Base-by-base conservation (phyloP, 64 coral and sea anemone species). In the Porites australiensis region DNA sequence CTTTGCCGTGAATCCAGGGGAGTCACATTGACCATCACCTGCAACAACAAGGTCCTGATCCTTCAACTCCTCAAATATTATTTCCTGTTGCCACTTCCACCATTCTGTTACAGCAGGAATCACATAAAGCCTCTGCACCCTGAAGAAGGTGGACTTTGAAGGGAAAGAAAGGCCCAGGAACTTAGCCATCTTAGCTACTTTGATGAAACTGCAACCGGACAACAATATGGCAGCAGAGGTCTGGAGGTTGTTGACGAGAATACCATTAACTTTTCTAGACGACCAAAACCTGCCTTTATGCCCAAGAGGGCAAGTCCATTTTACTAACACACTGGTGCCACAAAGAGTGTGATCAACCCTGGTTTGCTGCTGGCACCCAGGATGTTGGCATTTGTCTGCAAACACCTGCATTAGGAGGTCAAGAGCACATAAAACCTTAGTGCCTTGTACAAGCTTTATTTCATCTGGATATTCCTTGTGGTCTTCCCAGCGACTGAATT, bases 141-240 rank as follows among this genome's bases (percentile, higher is more conserved):
- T 43, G 51, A 86, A 86, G 64, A 68, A 86, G 3, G 83, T 50
- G 18, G 62, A 54, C 11, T 70, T 86, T 43, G 85, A 87, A 55
- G 71, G 16, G 48, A 70, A 87, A 15, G 85, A 62, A 47, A 87
- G 27, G 51, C 71, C 71, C 66, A 87, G 67, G 55, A 57, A 71
- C 46, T 43, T 58, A 20, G 85, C 85, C 69, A 87, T 72, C 50
- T 71, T 67, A 16, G 67, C 11, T 11, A 87, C 85, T 70, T 87
- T 87, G 6, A 67, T 71, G 14, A 71, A 87, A 15, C 71, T 87
- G 21, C 51, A 50, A 46, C 83, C 64, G 13, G 83, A 87, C 18
- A 87, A 71, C 37, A 87, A 72, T 52, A 87, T 71, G 58, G 85
- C 85, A 53, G 85, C 67, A 54, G 85, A 67, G 2, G 71, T 53